These are phyloP conservation scores for Andrena bicolor DNA, from an alignment of 2,888 invertebrate species.

Conservation along the genomic window DNA sequence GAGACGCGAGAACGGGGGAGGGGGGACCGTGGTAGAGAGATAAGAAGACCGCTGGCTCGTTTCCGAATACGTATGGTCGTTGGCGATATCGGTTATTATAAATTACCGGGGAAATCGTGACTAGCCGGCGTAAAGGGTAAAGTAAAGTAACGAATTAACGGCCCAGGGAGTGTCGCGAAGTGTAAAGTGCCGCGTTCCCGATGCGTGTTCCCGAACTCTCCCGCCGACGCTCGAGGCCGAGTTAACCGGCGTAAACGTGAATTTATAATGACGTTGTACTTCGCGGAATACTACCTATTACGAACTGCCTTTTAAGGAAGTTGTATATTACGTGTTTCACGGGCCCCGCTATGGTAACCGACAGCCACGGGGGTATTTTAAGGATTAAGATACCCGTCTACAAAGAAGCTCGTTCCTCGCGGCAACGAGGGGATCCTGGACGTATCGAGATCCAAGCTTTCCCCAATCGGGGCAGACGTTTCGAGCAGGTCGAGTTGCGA, in stretches of 20 bases:
- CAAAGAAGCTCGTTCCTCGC: conserved; percentile 44
- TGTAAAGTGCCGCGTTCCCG: conserved; percentile 73
- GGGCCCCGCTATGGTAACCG: conserved; percentile 50
- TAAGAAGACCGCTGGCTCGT: conserved; percentile 69
- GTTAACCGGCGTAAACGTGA: conserved; percentile 64
- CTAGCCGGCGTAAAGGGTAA: conserved; percentile 73
- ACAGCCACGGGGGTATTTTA: conserved; percentile 44
- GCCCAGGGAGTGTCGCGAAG: conserved; percentile 74
- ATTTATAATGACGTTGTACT: conserved; percentile 74
- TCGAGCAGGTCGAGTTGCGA: neutral
- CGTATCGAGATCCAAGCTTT: neutral
- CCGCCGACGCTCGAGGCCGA: conserved; percentile 36
- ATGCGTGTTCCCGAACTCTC: conserved; percentile 57
- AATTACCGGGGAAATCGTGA: conserved; percentile 72
- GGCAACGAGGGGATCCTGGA: neutral
- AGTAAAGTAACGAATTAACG: conserved; percentile 77
- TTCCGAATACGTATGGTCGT: conserved; percentile 74
- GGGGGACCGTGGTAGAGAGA: conserved; percentile 7
- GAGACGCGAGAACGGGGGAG: neutral
- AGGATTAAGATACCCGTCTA: conserved; percentile 58
- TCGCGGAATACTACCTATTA: conserved; percentile 66
- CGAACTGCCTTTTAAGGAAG: conserved; percentile 71
- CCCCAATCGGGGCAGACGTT: neutral
- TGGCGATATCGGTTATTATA: conserved; percentile 76
- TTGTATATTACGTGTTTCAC: conserved; percentile 67